These are phyloP conservation scores for Drosophila sp. DNA, from an alignment of 1,140 invertebrate species.

Conservation along the genomic window DNA sequence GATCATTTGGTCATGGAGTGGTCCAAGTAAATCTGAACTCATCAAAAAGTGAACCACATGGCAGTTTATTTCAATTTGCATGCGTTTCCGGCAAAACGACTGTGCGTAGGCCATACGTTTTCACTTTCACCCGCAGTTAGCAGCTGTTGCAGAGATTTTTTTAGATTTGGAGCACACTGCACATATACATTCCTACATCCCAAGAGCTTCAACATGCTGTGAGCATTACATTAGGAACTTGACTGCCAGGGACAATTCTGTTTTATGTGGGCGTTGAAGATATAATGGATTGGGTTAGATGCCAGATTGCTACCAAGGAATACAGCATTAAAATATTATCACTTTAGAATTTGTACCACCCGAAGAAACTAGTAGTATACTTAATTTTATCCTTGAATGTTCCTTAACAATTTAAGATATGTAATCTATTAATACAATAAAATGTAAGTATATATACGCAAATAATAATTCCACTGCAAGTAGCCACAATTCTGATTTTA, in stretches of 20 bases:
- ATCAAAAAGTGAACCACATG: conserved; percentile 33
- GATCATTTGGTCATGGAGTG: background rate
- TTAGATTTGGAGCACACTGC: conserved; percentile 57
- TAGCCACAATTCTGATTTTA: too few relatives aligned
- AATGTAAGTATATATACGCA: too few relatives aligned
- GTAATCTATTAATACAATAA: too few relatives aligned
- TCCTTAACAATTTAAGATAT: too few relatives aligned
- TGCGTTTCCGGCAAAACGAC: conserved; percentile 61
- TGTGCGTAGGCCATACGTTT: conserved; percentile 50
- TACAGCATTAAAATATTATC: background rate
- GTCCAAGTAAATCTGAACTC: conserved; percentile 14
- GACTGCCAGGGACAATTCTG: background rate
- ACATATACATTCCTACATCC: conserved; percentile 42
- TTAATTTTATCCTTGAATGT: too few relatives aligned
- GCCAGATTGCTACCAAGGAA: background rate
- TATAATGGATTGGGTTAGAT: background rate
- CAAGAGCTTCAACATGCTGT: background rate
- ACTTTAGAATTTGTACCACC: too few relatives aligned
- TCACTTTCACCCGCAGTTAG: conserved; percentile 59
- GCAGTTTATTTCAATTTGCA: conserved; percentile 59
- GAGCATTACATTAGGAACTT: background rate
- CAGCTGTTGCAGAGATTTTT: conserved; percentile 67
- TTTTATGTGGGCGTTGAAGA: background rate
- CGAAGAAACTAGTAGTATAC: too few relatives aligned
- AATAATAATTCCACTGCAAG: too few relatives aligned